Conservation (phyloP, 1,140 invertebrate species). For the Trichonephila clavipes region DNA sequence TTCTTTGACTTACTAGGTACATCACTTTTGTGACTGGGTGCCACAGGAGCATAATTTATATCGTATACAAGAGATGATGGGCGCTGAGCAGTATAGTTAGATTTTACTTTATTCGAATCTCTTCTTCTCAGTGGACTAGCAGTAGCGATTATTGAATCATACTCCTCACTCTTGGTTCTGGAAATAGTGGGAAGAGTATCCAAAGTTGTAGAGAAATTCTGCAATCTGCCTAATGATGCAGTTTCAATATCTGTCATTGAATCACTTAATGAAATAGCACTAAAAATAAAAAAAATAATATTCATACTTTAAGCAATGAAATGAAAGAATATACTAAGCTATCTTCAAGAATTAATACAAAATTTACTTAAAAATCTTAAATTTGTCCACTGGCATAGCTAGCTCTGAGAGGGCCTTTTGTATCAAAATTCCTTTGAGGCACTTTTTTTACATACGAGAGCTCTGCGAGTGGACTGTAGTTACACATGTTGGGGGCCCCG, state of each 20-base stretch:
- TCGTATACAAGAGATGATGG: constrained; percentile 70
- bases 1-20: constrained; percentile 49
- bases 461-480: no score
- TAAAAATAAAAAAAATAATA: constrained; percentile 18
- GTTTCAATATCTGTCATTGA: constrained; percentile 74
- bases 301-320: neutral
- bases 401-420: no score
- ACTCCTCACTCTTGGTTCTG: constrained; percentile 59
- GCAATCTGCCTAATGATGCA: constrained; percentile 52
- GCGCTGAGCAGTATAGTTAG: neutral
- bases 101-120: neutral
- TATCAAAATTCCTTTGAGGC: no score
- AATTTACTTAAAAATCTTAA: no score
- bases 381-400: no score
- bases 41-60: neutral
- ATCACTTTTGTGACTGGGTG: constrained; percentile 18
- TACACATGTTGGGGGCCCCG: no score
- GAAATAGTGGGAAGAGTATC: constrained; percentile 33
- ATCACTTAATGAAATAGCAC: constrained; percentile 72
- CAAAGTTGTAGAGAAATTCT: constrained; percentile 42
- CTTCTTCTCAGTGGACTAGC: constrained; percentile 39
- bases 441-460: no score
- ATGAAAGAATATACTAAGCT: neutral
- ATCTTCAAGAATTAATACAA: no score
- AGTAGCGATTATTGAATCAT: constrained; percentile 43